Evolutionary conservation across 2,113 vertebrate species (phyloP).

Genomic region (Seriola aureovittata): DNA sequence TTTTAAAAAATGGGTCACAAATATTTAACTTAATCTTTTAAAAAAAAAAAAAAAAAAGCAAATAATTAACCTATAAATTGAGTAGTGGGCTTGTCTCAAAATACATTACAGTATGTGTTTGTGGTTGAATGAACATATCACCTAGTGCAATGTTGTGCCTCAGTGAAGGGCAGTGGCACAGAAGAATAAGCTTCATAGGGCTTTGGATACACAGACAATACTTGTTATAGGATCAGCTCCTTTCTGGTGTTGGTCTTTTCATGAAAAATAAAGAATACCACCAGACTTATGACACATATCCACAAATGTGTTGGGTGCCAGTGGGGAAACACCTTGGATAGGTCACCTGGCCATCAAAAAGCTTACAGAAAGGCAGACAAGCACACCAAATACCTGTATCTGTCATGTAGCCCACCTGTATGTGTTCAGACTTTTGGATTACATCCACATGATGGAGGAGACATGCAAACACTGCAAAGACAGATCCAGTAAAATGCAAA

Average conservation of each 20-base stretch:
- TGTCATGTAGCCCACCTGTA: neutral
- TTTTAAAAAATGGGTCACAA: neutral
- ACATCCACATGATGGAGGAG: neutral
- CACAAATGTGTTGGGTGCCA: neutral
- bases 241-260: neutral
- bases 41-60: no score
- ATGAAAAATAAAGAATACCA: neutral
- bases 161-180: neutral
- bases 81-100: no score
- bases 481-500: neutral
- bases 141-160: neutral
- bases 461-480: neutral
- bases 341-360: neutral
- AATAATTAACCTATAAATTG: no score
- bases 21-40: no score
- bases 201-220: neutral
- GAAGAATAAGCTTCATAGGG: neutral
- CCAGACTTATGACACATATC: neutral
- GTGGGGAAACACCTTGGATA: neutral
- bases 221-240: neutral
- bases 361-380: neutral
- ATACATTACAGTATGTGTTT: no score
- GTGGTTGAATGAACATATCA: no score
- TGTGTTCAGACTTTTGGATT: neutral
- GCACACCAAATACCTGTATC: neutral